Percentiles rank a stretch among this genome's conserved stretches.
Conservation (phyloP, 2,797 vertebrate species). For the Coregonus suidteri region DNA sequence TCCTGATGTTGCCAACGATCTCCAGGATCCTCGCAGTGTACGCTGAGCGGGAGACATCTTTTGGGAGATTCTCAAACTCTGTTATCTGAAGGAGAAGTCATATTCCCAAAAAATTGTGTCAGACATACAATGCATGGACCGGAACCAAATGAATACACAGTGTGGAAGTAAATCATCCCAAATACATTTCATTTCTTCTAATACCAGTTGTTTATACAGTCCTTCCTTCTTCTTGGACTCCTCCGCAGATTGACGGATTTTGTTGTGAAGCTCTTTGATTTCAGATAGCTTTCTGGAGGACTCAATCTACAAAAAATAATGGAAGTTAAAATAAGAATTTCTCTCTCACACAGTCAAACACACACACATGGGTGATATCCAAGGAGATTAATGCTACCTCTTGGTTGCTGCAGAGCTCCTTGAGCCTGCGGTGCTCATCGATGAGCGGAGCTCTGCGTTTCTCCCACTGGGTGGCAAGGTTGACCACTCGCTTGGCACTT, state of each 20-base stretch:
- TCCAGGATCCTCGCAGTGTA: conserved; percentile 92
- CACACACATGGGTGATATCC: no score
- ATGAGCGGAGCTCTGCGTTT: conserved; percentile 86
- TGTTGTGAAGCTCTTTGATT: conserved; percentile 85
- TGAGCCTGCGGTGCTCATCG: conserved; percentile 83
- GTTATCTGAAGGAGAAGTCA: conserved; percentile 69
- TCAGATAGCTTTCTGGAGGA: conserved; percentile 84
- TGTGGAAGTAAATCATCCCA: neutral
- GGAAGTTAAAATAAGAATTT: neutral
- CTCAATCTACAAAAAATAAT: conserved; percentile 73
- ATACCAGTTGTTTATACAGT: conserved; percentile 85
- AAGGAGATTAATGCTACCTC: conserved; percentile 71
- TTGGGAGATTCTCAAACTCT: conserved; percentile 84
- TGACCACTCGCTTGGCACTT: conserved; percentile 81
- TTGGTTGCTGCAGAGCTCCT: conserved; percentile 80
- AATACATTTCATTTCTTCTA: neutral
- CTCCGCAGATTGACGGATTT: conserved; percentile 80
- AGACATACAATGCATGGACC: neutral
- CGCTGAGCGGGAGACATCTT: conserved; percentile 83
- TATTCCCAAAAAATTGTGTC: neutral
- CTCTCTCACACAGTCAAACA: neutral
- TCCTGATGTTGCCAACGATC: conserved; percentile 91
- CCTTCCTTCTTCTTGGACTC: conserved; percentile 89
- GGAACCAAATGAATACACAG: neutral
- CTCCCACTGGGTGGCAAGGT: conserved; percentile 89